Evolutionary conservation across 2,888 invertebrate species (phyloP), one percentile per base, ranked within the genome.

Genomic region (Toxonevra muliebris): DNA sequence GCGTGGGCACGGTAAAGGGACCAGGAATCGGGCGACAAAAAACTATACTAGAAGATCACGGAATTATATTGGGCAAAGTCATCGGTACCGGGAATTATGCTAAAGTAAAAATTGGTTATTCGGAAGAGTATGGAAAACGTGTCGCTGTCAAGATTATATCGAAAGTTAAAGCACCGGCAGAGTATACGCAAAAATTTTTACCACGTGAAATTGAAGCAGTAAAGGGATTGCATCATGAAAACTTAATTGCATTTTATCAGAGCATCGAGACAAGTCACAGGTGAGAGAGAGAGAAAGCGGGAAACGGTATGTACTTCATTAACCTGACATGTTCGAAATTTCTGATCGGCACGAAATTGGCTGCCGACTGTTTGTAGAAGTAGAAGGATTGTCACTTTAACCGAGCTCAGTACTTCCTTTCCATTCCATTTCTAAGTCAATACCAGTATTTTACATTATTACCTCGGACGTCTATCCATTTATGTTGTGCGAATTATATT

Each of bases 131-230:
- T 78, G 89, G 89, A 75, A 88, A 90, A 75, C 88, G 90, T 77
- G 93, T 94, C 60, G 94, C 94, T 45, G 89, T 94, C 68, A 94
- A 94, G 88, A 93, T 94, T 71, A 91, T 94, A 69, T 92, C 93
- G 73, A 94, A 94, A 83, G 90, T 91, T 73, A 92, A 92, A 84
- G 93, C 93, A 2, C 93, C 93, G 0, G 87, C 90, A n/a, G 93
- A 93, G 82, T 93, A 93, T 80, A 86, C 93, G 48, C 90, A 89
- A 79, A 93, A 93, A 85, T 94, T 93, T 82, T 83, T 94, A 65
- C 93, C 93, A 0, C 88, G 93, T 73, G 94, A 94, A 87, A 92
- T 94, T 71, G 92, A 93, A 84, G 92, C 93, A 17, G 93, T 94
- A 0, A 93, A 92, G 84, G 92, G 92, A 19, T 84, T 94, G 68